Percentiles rank a stretch among this genome's conserved stretches.
phyloP scores from a whole-genome alignment of 2,113 vertebrate genomes.

The Balaeniceps rex region DNA sequence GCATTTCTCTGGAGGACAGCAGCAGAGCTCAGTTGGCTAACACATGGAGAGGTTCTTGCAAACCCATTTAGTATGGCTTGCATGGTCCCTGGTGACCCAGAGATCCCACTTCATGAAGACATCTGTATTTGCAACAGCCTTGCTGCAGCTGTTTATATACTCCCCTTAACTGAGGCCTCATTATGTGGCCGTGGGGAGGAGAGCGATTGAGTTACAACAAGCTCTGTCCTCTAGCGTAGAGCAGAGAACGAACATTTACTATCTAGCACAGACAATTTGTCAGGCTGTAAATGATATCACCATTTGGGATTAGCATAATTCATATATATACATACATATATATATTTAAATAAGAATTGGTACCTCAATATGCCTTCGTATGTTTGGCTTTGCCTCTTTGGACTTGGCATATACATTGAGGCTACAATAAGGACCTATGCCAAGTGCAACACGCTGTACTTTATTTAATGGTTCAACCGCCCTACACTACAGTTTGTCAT shows the following conservation, averaged over 20 bases:
- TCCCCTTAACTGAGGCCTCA: neutral
- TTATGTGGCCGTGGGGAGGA: accelerated
- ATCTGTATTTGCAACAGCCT: neutral
- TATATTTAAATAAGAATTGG: neutral
- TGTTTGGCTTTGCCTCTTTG: neutral
- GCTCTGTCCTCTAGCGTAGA: accelerated
- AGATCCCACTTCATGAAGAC: neutral
- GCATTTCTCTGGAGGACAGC: neutral
- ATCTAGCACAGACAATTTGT: neutral
- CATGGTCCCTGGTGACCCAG: neutral
- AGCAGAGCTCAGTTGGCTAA: neutral
- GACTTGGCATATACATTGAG: neutral
- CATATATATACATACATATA: accelerated
- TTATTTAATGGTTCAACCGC: neutral
- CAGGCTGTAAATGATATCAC: neutral
- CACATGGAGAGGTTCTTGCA: neutral
- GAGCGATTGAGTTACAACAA: neutral
- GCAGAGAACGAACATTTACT: neutral
- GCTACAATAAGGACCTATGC: neutral
- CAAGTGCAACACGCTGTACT: neutral
- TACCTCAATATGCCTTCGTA: accelerated
- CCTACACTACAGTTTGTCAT: neutral
- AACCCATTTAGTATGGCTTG: neutral
- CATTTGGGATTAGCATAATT: neutral
- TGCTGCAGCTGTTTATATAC: slow-evolving; percentile 31